A percentile compares a stretch with the other conserved stretches of the same genome.
Evolutionary conservation across 37 sponge, comb jelly and placozoan species (phyloP).

Genomic region (Bolinopsis microptera): DNA sequence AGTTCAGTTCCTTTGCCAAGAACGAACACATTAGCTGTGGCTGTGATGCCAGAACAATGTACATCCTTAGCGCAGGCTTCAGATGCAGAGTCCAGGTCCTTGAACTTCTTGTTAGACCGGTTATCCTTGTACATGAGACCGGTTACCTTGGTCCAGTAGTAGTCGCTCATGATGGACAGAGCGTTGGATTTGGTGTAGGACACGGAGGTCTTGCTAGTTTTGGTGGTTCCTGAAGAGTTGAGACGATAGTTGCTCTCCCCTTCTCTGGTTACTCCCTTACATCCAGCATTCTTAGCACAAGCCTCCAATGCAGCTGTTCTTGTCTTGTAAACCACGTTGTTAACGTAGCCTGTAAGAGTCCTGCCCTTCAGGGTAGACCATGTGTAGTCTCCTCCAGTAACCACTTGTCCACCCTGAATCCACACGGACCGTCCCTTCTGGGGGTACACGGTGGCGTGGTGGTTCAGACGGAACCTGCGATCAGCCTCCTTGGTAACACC

Average conservation of each 20-base stretch:
- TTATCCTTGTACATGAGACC: background rate
- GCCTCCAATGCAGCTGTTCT: background rate
- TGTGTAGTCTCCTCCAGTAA: background rate
- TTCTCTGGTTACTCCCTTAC: background rate
- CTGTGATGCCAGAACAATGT: background rate
- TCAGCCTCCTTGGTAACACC: constrained; percentile 19
- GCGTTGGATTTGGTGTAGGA: background rate
- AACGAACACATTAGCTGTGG: background rate
- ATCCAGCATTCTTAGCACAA: background rate
- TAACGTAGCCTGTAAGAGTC: background rate
- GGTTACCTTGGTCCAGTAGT: constrained; percentile 31
- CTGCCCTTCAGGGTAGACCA: background rate
- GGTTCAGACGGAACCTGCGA: background rate
- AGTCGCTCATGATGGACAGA: background rate
- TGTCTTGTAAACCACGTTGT: constrained; percentile 19
- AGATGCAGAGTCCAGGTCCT: background rate
- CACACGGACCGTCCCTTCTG: background rate
- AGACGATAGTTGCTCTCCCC: constrained; percentile 7
- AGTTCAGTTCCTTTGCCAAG: constrained; percentile 1
- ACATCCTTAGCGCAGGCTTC: background rate
- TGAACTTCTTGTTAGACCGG: background rate
- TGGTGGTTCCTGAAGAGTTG: background rate
- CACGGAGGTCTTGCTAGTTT: background rate
- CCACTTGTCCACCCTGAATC: background rate
- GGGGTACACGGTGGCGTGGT: constrained; percentile 11